phyloP scores from a whole-genome alignment of 2,888 invertebrate genomes.

The Sisyra nigra region DNA sequence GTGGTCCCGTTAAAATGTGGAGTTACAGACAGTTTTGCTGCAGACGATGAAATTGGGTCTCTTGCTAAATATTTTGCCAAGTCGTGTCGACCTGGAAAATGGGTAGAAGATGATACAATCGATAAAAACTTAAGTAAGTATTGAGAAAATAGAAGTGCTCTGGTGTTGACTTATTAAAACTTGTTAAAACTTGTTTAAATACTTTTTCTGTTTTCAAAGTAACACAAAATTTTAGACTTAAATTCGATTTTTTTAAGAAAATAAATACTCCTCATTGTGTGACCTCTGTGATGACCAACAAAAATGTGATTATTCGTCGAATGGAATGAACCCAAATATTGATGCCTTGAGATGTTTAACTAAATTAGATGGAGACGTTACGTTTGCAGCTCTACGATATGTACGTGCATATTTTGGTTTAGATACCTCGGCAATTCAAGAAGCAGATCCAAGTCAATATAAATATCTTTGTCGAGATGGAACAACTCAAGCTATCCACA shows the following conservation, averaged over 20 bases:
- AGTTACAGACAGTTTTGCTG: constrained; percentile 22
- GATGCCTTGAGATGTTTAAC: constrained; percentile 37
- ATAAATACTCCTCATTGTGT: constrained; percentile 36
- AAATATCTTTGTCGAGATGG: constrained; percentile 23
- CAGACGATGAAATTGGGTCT: constrained; percentile 41
- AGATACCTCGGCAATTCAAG: constrained; percentile 13
- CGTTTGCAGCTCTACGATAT: constrained; percentile 30
- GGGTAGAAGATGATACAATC: constrained; percentile 33
- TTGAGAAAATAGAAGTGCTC: not conserved
- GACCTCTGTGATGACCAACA: constrained; percentile 32
- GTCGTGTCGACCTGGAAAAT: constrained; percentile 57
- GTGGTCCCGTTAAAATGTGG: constrained; percentile 16
- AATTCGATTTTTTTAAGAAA: constrained; percentile 26
- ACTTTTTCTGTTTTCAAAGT: no score
- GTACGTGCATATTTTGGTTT: constrained; percentile 23
- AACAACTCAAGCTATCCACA: constrained; percentile 14
- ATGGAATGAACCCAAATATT: constrained; percentile 29
- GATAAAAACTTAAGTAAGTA: constrained; percentile 42
- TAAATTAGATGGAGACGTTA: constrained; percentile 33
- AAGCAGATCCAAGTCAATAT: constrained; percentile 14
- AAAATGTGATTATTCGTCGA: constrained; percentile 22
- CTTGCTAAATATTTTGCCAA: constrained; percentile 45
- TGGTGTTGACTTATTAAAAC: no score
- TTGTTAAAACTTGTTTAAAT: no score
- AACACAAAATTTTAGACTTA: not conserved